phyloP scores from a whole-genome alignment of 2,797 vertebrate species.

The Acanthopagrus latus region DNA sequence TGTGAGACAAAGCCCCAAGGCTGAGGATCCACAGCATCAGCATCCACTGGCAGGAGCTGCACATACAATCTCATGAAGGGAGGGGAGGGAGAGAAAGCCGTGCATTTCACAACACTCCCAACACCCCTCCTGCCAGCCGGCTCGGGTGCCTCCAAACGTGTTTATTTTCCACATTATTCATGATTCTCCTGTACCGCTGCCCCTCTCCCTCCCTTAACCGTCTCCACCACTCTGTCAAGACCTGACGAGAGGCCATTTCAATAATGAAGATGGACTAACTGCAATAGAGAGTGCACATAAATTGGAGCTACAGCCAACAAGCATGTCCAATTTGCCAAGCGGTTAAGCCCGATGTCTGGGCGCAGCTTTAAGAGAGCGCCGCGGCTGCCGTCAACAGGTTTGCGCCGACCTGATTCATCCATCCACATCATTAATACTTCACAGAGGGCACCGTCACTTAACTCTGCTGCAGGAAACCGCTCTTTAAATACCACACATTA shows the following conservation, averaged over 20 bases:
- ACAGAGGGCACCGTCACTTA: constrained; percentile 80
- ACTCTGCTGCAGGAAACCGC: constrained; percentile 74
- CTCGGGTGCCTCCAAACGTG: constrained; percentile 65
- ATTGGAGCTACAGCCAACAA: constrained; percentile 82
- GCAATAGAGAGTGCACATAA: constrained; percentile 83
- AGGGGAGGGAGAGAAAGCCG: constrained; percentile 45
- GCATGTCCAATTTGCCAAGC: constrained; percentile 85
- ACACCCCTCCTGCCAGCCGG: constrained; percentile 63
- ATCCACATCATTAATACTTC: constrained; percentile 83
- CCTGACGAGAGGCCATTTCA: constrained; percentile 81
- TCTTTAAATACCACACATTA: constrained; percentile 79
- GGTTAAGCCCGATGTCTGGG: constrained; percentile 82
- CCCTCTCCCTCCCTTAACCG: constrained; percentile 52
- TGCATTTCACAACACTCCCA: constrained; percentile 72
- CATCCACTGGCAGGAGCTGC: constrained; percentile 73
- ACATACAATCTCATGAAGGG: constrained; percentile 67
- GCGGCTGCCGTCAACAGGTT: constrained; percentile 73
- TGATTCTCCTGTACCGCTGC: constrained; percentile 65
- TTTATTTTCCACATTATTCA: constrained; percentile 84
- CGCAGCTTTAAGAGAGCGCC: constrained; percentile 72
- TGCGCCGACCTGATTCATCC: constrained; percentile 75
- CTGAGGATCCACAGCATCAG: constrained; percentile 75
- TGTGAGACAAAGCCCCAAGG: constrained; percentile 77
- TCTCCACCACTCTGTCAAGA: constrained; percentile 75
- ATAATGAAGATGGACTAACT: constrained; percentile 86